These are phyloP conservation scores for Empidonax alnorum DNA, from an alignment of 2,113 vertebrate genomes.

Conservation along the genomic window DNA sequence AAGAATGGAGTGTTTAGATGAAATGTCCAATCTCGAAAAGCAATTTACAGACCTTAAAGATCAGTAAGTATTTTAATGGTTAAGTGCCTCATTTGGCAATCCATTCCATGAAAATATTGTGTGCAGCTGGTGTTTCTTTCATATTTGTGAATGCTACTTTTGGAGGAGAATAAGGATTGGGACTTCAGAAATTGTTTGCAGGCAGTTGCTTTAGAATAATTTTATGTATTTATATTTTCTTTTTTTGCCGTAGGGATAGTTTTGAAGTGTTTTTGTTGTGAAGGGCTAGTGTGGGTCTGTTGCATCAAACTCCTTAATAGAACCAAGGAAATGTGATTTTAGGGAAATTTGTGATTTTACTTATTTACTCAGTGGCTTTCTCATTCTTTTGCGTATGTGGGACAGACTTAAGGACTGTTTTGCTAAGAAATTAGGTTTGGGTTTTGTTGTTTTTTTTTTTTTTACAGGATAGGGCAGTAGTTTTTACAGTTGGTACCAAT, in stretches of 20 bases:
- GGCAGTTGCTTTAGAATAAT: not conserved
- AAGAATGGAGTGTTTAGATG: conserved; percentile 97
- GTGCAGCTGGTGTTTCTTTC: not conserved
- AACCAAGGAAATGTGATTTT: not conserved
- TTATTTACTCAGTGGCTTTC: not conserved
- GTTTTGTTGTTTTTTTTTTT: not conserved
- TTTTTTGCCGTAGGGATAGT: not conserved
- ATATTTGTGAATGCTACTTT: not conserved
- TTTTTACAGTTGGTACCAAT: not conserved
- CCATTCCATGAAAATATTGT: not conserved
- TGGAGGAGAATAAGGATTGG: not conserved
- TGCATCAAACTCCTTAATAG: not conserved
- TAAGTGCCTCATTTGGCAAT: not conserved
- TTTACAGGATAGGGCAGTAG: not conserved
- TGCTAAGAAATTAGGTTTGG: not conserved
- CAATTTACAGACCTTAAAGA: conserved; percentile 99
- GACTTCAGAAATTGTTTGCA: not conserved
- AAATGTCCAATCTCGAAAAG: conserved; percentile 99
- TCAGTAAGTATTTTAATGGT: conserved; percentile 85
- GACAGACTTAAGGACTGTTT: not conserved
- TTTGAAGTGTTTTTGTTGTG: not conserved
- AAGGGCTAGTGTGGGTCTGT: not conserved
- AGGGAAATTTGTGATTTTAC: not conserved
- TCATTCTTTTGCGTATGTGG: not conserved
- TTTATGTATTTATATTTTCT: not conserved